Percentiles rank a stretch among this genome's conserved stretches.
Conservation (phyloP, 2,888 invertebrate genomes). For the Malthinus flaveolus region DNA sequence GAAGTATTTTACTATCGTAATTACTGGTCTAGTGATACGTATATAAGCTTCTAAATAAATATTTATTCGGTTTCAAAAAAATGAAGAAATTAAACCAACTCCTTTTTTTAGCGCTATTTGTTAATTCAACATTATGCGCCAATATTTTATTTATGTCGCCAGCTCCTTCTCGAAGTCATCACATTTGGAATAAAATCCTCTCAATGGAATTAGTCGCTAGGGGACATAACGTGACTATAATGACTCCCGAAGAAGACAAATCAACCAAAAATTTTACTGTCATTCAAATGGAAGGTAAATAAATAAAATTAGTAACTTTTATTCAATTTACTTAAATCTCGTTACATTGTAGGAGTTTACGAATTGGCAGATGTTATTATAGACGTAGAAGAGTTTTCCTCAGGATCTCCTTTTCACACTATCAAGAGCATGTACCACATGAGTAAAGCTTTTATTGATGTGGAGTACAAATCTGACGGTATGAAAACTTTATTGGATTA, state of each 20-base stretch:
- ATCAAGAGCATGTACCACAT: no score
- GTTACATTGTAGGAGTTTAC: not conserved
- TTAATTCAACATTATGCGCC: not conserved
- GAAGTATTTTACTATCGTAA: no score
- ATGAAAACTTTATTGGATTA: not conserved
- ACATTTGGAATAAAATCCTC: conserved; percentile 27
- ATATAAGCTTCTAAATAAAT: no score
- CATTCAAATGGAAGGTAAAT: conserved; percentile 11
- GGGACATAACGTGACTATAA: conserved; percentile 29
- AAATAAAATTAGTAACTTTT: not conserved
- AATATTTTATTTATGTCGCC: conserved; percentile 29
- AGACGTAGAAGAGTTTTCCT: not conserved
- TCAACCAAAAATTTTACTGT: conserved; percentile 7
- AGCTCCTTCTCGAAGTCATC: conserved; percentile 26
- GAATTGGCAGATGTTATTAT: not conserved
- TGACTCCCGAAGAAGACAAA: conserved; percentile 23
- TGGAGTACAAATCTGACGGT: not conserved
- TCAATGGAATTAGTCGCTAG: conserved; percentile 15
- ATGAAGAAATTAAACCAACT: no score
- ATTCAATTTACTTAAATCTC: not conserved
- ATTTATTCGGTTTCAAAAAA: no score
- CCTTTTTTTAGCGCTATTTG: not conserved
- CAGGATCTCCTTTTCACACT: not conserved
- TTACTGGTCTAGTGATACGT: no score
- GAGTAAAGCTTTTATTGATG: no score